phyloP scores from a whole-genome alignment of 2,113 vertebrate genomes.

The Elachura formosa region DNA sequence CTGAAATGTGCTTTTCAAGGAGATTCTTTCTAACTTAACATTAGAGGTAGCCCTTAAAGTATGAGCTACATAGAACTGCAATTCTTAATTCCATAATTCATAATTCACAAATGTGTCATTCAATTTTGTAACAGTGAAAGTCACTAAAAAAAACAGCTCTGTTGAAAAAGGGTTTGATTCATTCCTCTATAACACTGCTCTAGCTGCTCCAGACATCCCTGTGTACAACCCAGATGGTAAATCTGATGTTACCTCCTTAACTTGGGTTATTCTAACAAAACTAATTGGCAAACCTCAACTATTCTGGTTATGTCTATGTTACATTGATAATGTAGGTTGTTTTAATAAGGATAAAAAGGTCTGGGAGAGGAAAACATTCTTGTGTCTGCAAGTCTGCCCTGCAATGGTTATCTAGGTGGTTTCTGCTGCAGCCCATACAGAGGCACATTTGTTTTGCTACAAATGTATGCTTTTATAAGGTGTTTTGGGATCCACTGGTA shows the following conservation, averaged over 20 bases:
- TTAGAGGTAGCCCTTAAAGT: neutral
- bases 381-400: neutral
- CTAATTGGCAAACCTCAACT: neutral
- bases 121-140: neutral
- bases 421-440: neutral
- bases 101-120: neutral
- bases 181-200: neutral
- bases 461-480: slow-evolving; percentile 7
- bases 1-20: neutral
- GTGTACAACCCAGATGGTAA: neutral
- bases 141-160: neutral
- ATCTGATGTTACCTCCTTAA: neutral
- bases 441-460: neutral
- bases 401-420: neutral
- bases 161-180: neutral
- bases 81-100: neutral
- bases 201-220: neutral
- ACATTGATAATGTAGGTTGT: neutral
- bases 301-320: neutral
- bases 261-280: neutral
- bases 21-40: neutral
- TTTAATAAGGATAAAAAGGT: neutral
- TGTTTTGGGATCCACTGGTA: neutral
- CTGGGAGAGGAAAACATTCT: neutral
- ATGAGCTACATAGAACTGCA: neutral